These are phyloP conservation scores for Neoaliturus tenellus DNA, from an alignment of 2,888 invertebrate genomes.

Conservation along the genomic window DNA sequence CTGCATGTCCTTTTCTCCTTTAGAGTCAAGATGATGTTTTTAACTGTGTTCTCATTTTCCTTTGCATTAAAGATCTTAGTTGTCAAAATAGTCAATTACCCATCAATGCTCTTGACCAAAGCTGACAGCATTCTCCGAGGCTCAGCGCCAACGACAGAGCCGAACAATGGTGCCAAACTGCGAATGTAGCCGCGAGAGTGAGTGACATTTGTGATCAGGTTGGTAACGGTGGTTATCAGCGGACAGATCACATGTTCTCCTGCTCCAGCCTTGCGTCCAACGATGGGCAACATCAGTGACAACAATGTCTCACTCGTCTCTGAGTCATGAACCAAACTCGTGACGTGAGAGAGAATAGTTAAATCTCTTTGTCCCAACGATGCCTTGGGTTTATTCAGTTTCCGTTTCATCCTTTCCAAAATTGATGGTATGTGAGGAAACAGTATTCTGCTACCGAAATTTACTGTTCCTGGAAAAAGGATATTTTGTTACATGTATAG, in stretches of 20 bases:
- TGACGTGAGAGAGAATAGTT: conserved; percentile 84
- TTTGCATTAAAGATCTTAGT: conserved; percentile 57
- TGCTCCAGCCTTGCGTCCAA: conserved; percentile 79
- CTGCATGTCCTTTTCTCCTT: no score
- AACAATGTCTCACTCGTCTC: conserved; percentile 82
- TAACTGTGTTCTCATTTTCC: no score
- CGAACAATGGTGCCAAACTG: conserved; percentile 83
- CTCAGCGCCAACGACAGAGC: conserved; percentile 79
- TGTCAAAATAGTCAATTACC: not conserved
- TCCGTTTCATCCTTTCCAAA: conserved; percentile 81
- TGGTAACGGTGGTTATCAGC: conserved; percentile 83
- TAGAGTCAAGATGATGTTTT: no score
- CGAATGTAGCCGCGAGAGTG: conserved; percentile 81
- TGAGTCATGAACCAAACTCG: conserved; percentile 79
- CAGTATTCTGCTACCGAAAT: conserved; percentile 84
- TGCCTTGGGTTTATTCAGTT: conserved; percentile 75
- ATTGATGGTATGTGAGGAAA: conserved; percentile 83
- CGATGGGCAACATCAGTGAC: conserved; percentile 82
- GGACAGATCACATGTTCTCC: conserved; percentile 83
- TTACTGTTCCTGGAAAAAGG: conserved; percentile 73
- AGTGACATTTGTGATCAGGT: conserved; percentile 82
- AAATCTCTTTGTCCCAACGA: conserved; percentile 82
- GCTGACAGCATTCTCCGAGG: conserved; percentile 77
- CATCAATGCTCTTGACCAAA: conserved; percentile 42
- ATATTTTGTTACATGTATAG: no score